These are phyloP conservation scores for Drosophila gaucha DNA, from an alignment of 2,888 invertebrate genomes.

Conservation along the genomic window DNA sequence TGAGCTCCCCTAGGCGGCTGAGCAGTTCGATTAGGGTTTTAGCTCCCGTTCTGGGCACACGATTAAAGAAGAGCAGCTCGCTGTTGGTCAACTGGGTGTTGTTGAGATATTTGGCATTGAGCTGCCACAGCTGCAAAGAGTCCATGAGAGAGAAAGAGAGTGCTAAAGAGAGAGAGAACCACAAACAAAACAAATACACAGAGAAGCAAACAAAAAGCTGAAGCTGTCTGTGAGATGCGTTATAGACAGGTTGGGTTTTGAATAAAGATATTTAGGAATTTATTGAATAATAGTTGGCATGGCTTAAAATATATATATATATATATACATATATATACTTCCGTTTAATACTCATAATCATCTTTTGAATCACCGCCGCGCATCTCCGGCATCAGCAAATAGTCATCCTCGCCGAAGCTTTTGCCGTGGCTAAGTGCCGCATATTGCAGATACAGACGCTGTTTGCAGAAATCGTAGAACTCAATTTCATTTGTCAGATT, in stretches of 20 bases:
- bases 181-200: background rate
- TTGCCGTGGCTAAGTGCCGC: conserved; percentile 87
- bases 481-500: conserved; percentile 96
- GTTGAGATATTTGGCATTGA: background rate
- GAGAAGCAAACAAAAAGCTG: background rate
- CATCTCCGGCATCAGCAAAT: conserved; percentile 76
- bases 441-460: conserved; percentile 92
- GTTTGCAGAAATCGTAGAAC: conserved; percentile 95
- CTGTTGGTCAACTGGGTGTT: background rate
- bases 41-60: conserved; percentile 94
- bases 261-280: conserved; percentile 9
- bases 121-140: conserved; percentile 12
- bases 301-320: conserved; percentile 3
- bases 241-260: no score
- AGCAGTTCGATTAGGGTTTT: conserved; percentile 94
- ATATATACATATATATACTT: conserved; percentile 63
- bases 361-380: conserved; percentile 34
- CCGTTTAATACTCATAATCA: conserved; percentile 66
- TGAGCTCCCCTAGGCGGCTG: conserved; percentile 77
- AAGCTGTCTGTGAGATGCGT: background rate
- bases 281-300: no score
- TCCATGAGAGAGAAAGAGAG: background rate
- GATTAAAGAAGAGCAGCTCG: conserved; percentile 62
- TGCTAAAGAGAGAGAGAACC: background rate
- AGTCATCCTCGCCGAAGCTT: conserved; percentile 74